Conservation (phyloP, 2,797 vertebrate genomes). For the Pelochelys cantorii region DNA sequence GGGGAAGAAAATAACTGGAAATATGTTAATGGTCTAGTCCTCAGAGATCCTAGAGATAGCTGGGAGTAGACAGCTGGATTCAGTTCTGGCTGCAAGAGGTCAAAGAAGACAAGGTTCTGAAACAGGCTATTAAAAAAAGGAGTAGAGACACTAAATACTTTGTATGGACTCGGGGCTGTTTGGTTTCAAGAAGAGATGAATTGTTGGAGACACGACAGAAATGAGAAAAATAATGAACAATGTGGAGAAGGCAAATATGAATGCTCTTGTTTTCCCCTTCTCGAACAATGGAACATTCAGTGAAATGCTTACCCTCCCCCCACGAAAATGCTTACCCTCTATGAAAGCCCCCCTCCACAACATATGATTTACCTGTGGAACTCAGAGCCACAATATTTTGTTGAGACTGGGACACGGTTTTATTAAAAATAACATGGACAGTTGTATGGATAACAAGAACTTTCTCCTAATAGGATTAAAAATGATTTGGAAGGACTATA, state of each 20-base stretch:
- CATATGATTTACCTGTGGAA: not conserved
- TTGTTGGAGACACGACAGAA: not conserved
- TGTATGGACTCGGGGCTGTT: not conserved
- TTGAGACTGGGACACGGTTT: not conserved
- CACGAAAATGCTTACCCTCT: too few species aligned
- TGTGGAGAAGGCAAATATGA: not conserved
- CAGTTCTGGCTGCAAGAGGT: not conserved
- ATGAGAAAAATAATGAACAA: not conserved
- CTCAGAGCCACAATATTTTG: rapidly evolving
- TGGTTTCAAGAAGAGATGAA: not conserved
- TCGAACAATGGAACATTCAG: not conserved
- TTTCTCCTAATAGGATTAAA: not conserved
- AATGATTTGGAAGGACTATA: not conserved
- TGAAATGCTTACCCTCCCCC: not conserved
- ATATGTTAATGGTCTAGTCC: not conserved
- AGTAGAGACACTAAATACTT: not conserved
- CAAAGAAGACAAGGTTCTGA: not conserved
- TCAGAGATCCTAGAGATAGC: not conserved
- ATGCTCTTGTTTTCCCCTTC: not conserved
- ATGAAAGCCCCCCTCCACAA: not conserved
- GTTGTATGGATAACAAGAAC: constrained; percentile 3
- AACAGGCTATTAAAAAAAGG: not conserved
- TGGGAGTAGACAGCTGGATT: not conserved
- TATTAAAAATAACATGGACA: rapidly evolving
- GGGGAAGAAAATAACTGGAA: not conserved